Conservation (phyloP, 1,140 invertebrate species). For the Agrypnia vestita region DNA sequence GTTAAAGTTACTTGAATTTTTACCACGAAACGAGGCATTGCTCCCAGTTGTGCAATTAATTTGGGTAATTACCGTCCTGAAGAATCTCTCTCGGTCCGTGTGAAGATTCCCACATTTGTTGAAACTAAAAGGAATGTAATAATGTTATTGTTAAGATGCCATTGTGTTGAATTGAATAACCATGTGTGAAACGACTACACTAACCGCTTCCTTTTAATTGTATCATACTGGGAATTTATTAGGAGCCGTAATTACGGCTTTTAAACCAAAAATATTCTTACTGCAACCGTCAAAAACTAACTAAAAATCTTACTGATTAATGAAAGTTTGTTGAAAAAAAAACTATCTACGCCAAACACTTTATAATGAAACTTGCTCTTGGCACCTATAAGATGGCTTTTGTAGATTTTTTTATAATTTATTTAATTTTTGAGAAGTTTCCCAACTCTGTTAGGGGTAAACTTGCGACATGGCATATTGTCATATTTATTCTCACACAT, state of each 20-base stretch:
- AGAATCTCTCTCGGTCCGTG: slow-evolving; percentile 23
- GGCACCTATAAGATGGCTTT: no score
- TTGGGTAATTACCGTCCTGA: neutral
- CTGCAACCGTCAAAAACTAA: no score
- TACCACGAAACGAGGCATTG: neutral
- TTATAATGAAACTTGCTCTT: no score
- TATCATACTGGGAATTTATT: slow-evolving; percentile 14
- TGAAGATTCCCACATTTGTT: slow-evolving; percentile 35
- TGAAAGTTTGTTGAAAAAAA: no score
- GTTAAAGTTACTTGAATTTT: no score
- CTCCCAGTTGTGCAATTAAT: neutral
- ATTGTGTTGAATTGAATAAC: slow-evolving; percentile 31
- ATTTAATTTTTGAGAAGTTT: no score
- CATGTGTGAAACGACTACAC: slow-evolving; percentile 5
- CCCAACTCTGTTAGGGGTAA: no score
- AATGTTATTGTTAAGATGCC: slow-evolving; percentile 3
- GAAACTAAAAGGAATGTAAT: slow-evolving; percentile 22
- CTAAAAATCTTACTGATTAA: no score
- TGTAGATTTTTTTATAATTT: no score
- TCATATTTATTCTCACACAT: no score
- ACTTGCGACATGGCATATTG: no score
- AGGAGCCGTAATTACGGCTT: neutral
- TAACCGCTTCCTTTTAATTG: slow-evolving; percentile 1
- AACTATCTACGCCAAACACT: no score
- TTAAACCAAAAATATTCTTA: neutral